These are phyloP conservation scores for Mesochorus sp. DNA, from an alignment of 2,888 invertebrate genomes.

Conservation along the genomic window DNA sequence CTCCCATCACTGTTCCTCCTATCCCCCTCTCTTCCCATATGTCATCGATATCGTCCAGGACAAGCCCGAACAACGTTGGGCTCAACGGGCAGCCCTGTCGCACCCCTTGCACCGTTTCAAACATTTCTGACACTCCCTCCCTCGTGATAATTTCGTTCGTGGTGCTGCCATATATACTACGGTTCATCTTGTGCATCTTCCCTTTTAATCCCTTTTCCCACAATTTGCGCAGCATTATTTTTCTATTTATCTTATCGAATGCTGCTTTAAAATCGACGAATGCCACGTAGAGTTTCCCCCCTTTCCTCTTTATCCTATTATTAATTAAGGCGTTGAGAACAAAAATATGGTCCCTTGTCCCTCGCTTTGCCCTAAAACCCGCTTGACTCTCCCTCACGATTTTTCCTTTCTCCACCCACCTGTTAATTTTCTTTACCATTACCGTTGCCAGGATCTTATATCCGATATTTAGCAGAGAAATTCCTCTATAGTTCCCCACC, in stretches of 20 bases:
- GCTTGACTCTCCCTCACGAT: slow-evolving; percentile 20
- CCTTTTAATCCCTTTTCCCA: background rate
- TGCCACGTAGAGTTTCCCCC: slow-evolving; percentile 4
- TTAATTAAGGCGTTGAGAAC: slow-evolving; percentile 24
- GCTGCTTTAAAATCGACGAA: slow-evolving; percentile 50
- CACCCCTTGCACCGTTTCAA: slow-evolving; percentile 30
- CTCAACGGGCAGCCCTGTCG: slow-evolving; percentile 53
- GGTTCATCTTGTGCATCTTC: background rate
- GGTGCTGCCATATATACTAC: slow-evolving; percentile 29
- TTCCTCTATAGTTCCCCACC: background rate
- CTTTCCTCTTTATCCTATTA: background rate
- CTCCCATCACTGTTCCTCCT: background rate
- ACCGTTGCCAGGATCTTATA: background rate
- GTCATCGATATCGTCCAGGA: background rate
- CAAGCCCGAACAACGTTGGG: slow-evolving; percentile 31
- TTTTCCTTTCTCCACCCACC: background rate
- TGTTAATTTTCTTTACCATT: background rate
- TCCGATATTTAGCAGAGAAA: background rate
- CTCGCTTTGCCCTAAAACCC: slow-evolving; percentile 30
- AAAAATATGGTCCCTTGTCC: slow-evolving; percentile 34
- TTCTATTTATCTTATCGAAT: slow-evolving; percentile 42
- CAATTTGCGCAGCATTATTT: slow-evolving; percentile 18
- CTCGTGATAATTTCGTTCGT: background rate
- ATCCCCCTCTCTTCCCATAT: background rate
- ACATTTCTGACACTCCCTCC: background rate